Evolutionary conservation across 2,888 invertebrate genomes (phyloP).

Genomic region (Dicyrtomina minuta): DNA sequence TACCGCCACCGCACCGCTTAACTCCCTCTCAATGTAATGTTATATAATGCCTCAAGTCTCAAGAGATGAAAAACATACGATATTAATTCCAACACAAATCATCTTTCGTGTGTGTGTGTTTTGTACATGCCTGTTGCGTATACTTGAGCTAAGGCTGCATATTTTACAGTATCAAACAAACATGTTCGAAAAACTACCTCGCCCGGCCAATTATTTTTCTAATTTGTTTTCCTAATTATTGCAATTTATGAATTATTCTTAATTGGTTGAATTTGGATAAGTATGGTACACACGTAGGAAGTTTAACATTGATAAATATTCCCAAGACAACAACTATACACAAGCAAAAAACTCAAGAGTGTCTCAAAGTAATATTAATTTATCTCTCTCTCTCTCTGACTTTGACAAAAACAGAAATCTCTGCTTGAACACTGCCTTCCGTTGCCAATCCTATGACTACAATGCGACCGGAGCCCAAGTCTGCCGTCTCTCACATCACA

Average conservation of each 20-base stretch:
- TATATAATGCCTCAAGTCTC: too few relatives aligned
- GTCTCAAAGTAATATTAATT: not conserved
- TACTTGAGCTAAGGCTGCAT: too few relatives aligned
- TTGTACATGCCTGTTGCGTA: not conserved
- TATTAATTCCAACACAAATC: too few relatives aligned
- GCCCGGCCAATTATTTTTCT: not conserved
- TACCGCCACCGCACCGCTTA: too few relatives aligned
- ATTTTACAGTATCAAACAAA: too few relatives aligned
- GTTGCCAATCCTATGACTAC: constrained; percentile 91
- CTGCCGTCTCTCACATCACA: constrained; percentile 88
- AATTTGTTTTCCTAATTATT: too few relatives aligned
- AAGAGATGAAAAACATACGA: too few relatives aligned
- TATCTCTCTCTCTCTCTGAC: not conserved
- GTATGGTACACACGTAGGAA: not conserved
- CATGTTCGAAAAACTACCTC: too few relatives aligned
- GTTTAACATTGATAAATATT: too few relatives aligned
- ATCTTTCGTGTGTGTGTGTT: not conserved
- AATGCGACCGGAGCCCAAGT: constrained; percentile 92
- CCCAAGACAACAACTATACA: too few relatives aligned
- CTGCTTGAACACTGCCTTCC: constrained; percentile 84
- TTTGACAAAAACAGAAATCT: constrained; percentile 64
- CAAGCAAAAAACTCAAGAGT: not conserved
- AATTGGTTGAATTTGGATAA: too few relatives aligned
- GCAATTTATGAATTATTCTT: too few relatives aligned
- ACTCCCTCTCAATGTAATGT: constrained; percentile 1